phyloP scores from a whole-genome alignment of 53 echinoderm and acorn worm genomes.

The Paelopatides confundens region DNA sequence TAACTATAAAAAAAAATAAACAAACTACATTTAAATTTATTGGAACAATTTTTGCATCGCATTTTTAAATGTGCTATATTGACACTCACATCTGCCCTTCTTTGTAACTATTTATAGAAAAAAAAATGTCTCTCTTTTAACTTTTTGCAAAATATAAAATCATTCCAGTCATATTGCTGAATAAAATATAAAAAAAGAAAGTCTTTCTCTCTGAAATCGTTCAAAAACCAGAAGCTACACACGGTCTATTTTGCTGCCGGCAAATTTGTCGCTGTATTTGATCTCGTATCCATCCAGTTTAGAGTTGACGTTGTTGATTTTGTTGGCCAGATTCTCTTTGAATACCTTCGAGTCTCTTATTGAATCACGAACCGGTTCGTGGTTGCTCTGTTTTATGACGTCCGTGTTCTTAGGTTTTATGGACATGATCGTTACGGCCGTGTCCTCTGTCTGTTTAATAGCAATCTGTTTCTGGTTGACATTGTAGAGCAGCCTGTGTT shows the following conservation, averaged over 20 bases:
- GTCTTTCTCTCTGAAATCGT: background rate
- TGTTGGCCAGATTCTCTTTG: constrained; percentile 86
- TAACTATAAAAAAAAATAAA: too few relatives aligned
- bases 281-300: constrained; percentile 83
- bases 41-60: too few relatives aligned
- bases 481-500: constrained; percentile 90
- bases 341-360: constrained; percentile 90
- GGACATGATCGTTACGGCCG: constrained; percentile 54
- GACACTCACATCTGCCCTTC: too few relatives aligned
- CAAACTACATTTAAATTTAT: too few relatives aligned
- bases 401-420: constrained; percentile 84
- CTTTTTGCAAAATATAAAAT: constrained; percentile 47
- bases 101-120: too few relatives aligned
- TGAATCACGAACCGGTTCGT: constrained; percentile 71
- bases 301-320: constrained; percentile 58
- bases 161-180: constrained; percentile 44
- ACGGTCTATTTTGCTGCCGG: constrained; percentile 73
- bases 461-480: constrained; percentile 79
- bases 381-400: constrained; percentile 75
- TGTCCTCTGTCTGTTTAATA: constrained; percentile 60
- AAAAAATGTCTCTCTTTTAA: background rate
- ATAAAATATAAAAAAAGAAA: constrained; percentile 28
- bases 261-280: constrained; percentile 72
- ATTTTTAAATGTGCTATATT: too few relatives aligned
- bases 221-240: constrained; percentile 56